Percentiles rank a stretch among this genome's conserved stretches.
phyloP scores from a whole-genome alignment of 2,113 vertebrate species.

The Phylloscopus trochiloides region DNA sequence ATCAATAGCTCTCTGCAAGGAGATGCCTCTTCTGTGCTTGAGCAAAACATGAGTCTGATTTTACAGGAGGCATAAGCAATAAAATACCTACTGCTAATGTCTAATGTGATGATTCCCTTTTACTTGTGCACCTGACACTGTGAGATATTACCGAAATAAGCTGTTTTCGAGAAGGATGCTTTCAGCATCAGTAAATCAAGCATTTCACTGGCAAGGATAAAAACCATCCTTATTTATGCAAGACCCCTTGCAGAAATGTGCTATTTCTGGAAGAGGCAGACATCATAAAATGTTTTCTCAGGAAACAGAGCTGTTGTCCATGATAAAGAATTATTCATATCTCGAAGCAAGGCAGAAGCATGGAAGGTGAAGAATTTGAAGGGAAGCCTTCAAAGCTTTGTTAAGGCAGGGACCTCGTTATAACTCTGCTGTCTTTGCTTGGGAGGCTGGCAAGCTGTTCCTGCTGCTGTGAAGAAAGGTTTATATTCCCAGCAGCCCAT shows the following conservation, averaged over 20 bases:
- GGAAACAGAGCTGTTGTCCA: background rate
- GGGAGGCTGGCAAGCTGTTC: background rate
- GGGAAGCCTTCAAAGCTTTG: background rate
- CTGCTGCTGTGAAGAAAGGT: background rate
- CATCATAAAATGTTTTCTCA: background rate
- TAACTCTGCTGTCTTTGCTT: background rate
- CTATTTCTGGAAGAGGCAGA: background rate
- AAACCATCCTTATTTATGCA: background rate
- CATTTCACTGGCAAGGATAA: background rate
- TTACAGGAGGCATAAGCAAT: slow-evolving; percentile 35
- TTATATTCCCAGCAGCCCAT: background rate
- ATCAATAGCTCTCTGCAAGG: slow-evolving; percentile 4
- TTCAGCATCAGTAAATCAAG: slow-evolving; percentile 26
- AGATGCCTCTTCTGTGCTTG: background rate
- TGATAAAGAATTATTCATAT: background rate
- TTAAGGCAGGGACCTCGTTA: background rate
- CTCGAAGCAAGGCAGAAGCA: background rate
- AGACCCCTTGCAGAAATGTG: background rate
- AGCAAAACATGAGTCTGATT: slow-evolving; percentile 10
- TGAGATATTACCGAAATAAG: slow-evolving; percentile 58
- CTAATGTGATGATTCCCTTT: slow-evolving; percentile 35
- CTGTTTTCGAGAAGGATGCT: slow-evolving; percentile 3
- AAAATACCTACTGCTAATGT: slow-evolving; percentile 37
- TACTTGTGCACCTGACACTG: slow-evolving; percentile 44
- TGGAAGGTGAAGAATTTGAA: background rate